phyloP scores from a whole-genome alignment of 2,888 invertebrate genomes.

The Drosophila macrospina region DNA sequence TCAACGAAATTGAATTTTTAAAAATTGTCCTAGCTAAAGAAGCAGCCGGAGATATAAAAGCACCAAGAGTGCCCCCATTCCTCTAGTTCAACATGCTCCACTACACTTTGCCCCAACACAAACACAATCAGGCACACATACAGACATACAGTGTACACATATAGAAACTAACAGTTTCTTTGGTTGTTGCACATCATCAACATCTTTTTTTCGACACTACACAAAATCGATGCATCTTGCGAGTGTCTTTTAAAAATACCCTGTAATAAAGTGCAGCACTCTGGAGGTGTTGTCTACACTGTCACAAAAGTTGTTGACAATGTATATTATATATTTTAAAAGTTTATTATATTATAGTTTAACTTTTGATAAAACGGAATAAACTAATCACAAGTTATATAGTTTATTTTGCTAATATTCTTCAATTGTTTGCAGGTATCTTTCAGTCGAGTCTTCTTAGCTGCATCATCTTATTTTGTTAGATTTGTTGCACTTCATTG shows the following conservation, averaged over 20 bases:
- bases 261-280: slow-evolving; percentile 11
- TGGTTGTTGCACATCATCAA: slow-evolving; percentile 70
- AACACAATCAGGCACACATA: slow-evolving; percentile 34
- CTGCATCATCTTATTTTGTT: slow-evolving; percentile 9
- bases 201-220: slow-evolving; percentile 53
- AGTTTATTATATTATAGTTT: background rate
- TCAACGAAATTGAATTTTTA: slow-evolving; percentile 78
- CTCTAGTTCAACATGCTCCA: slow-evolving; percentile 39
- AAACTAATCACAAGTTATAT: too few relatives aligned
- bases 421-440: background rate
- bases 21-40: slow-evolving; percentile 74
- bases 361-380: too few relatives aligned
- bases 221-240: slow-evolving; percentile 55
- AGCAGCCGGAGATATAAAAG: slow-evolving; percentile 75
- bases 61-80: slow-evolving; percentile 7
- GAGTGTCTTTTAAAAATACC: slow-evolving; percentile 37
- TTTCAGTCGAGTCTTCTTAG: background rate
- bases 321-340: too few relatives aligned
- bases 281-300: background rate
- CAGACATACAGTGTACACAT: slow-evolving; percentile 9
- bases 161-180: slow-evolving; percentile 35
- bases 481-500: slow-evolving; percentile 63
- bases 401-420: background rate
- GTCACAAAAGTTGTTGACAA: background rate
- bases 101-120: slow-evolving; percentile 43